phyloP scores from a whole-genome alignment of 2,113 vertebrate genomes.

The Neogobius melanostomus region DNA sequence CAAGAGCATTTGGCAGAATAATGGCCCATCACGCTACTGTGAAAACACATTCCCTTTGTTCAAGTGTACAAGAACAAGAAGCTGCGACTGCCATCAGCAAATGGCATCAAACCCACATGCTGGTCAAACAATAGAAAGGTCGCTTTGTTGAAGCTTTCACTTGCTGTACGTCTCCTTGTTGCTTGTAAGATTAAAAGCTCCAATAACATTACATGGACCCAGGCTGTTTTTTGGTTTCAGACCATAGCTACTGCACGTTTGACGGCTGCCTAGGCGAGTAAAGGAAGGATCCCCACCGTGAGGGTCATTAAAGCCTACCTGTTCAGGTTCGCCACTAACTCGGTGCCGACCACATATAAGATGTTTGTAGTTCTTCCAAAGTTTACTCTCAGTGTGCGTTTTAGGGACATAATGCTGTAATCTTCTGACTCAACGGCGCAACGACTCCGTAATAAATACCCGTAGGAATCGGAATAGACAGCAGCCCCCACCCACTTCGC shows the following conservation, averaged over 20 bases:
- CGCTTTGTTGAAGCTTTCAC: background rate
- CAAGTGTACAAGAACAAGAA: slow-evolving; percentile 16
- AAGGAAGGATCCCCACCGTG: background rate
- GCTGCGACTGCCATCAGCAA: slow-evolving; percentile 30
- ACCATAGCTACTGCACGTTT: too few species aligned
- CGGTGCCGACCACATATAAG: slow-evolving; percentile 64
- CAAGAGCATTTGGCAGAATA: slow-evolving; percentile 24
- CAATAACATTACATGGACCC: too few species aligned
- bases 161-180: too few species aligned
- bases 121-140: background rate
- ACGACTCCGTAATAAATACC: background rate
- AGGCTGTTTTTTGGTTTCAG: too few species aligned
- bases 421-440: background rate
- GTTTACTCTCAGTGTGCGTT: slow-evolving; percentile 65
- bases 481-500: background rate
- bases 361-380: slow-evolving; percentile 16
- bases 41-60: slow-evolving; percentile 50
- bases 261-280: background rate
- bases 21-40: slow-evolving; percentile 15
- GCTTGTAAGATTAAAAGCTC: too few species aligned
- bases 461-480: background rate
- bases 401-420: slow-evolving; percentile 43
- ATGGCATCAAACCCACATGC: slow-evolving; percentile 11
- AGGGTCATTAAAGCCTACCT: slow-evolving; percentile 50
- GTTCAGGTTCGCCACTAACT: slow-evolving; percentile 54